phyloP scores from a whole-genome alignment of 2,888 invertebrate species.

The Eupithecia tripunctaria region DNA sequence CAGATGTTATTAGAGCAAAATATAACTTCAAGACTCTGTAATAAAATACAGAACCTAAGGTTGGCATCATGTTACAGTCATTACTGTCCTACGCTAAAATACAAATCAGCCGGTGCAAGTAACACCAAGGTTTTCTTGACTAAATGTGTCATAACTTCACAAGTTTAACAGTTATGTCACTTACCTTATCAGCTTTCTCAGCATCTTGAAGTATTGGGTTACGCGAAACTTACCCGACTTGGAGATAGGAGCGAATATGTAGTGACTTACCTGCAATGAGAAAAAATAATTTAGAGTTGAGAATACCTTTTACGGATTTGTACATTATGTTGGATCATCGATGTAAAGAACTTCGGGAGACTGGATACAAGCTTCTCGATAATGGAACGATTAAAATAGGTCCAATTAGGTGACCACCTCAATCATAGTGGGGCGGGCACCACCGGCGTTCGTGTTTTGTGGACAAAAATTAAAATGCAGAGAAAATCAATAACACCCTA shows the following conservation, averaged over 20 bases:
- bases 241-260: slow-evolving; percentile 52
- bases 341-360: too few relatives aligned
- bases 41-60: too few relatives aligned
- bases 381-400: too few relatives aligned
- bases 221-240: slow-evolving; percentile 29
- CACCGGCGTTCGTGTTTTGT: too few relatives aligned
- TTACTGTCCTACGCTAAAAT: background rate
- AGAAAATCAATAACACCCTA: too few relatives aligned
- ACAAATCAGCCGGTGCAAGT: background rate
- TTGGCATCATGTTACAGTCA: background rate
- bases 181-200: slow-evolving; percentile 31
- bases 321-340: too few relatives aligned
- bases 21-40: too few relatives aligned
- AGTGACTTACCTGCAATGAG: slow-evolving; percentile 81
- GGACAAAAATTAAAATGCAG: too few relatives aligned
- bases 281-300: slow-evolving; percentile 62
- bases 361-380: too few relatives aligned
- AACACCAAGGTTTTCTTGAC: background rate
- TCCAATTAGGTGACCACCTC: too few relatives aligned
- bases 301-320: background rate
- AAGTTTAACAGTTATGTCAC: slow-evolving; percentile 25
- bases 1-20: too few relatives aligned
- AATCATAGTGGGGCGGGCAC: too few relatives aligned
- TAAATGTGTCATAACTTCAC: slow-evolving; percentile 3
- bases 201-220: slow-evolving; percentile 2